Conservation (phyloP, 2,797 vertebrate species). For the Peromyscus eremicus region DNA sequence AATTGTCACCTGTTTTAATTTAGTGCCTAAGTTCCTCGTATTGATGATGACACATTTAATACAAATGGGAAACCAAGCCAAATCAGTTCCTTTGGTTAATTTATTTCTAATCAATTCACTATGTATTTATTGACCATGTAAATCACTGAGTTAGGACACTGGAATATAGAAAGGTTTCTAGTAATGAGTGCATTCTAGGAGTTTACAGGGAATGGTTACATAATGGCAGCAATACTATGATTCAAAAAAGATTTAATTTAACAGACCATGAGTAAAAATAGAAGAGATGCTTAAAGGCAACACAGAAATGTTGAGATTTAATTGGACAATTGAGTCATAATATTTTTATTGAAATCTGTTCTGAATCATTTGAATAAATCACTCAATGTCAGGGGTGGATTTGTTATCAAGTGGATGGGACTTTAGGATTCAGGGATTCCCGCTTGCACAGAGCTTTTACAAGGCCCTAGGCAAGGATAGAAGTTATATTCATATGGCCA, state of each 20-base stretch:
- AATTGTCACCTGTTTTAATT: conserved; percentile 29
- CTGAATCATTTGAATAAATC: conserved; percentile 64
- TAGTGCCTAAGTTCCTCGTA: conserved; percentile 8
- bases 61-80: background rate
- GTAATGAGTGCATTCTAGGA: conserved; percentile 4
- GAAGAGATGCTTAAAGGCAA: conserved; percentile 42
- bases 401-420: conserved; percentile 43
- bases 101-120: conserved; percentile 47
- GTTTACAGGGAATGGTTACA: background rate
- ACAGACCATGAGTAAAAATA: conserved; percentile 31
- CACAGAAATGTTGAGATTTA: conserved; percentile 57
- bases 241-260: conserved; percentile 39
- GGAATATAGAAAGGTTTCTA: conserved; percentile 4
- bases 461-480: background rate
- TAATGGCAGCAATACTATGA: background rate
- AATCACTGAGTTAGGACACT: background rate
- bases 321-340: conserved; percentile 60
- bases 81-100: conserved; percentile 39
- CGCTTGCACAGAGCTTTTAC: background rate
- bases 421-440: background rate
- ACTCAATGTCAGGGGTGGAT: background rate
- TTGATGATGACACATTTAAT: background rate
- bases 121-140: conserved; percentile 7
- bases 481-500: background rate
- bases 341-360: conserved; percentile 53